phyloP scores from a whole-genome alignment of 2,797 vertebrate genomes.

The Lacerta agilis region DNA sequence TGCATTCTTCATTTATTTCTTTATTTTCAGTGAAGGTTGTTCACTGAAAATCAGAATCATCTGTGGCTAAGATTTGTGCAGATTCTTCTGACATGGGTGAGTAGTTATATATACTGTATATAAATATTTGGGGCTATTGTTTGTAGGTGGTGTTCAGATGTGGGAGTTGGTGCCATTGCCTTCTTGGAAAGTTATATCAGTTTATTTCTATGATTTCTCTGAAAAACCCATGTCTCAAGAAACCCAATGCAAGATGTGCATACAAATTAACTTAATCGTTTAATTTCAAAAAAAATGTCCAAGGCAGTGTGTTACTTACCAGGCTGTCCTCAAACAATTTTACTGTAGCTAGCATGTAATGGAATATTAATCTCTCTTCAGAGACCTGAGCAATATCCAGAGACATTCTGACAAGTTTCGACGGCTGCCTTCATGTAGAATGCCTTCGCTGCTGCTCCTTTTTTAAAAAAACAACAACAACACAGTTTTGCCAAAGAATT shows the following conservation, averaged over 20 bases:
- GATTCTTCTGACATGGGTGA: slow-evolving; percentile 28
- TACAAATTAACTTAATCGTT: slow-evolving; percentile 29
- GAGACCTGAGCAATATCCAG: slow-evolving; percentile 53
- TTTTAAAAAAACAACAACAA: background rate
- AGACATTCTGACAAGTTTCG: slow-evolving; percentile 65
- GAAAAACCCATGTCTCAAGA: background rate
- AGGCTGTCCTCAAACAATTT: slow-evolving; percentile 65
- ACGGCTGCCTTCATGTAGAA: slow-evolving; percentile 51
- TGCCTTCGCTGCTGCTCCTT: slow-evolving; percentile 40
- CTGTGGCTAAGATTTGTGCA: background rate
- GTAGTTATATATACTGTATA: slow-evolving; percentile 22
- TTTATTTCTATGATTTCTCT: slow-evolving; percentile 39
- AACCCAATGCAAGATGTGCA: slow-evolving; percentile 41
- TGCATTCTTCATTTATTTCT: slow-evolving; percentile 23
- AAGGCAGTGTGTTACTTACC: slow-evolving; percentile 22
- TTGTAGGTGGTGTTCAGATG: background rate
- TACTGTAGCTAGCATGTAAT: slow-evolving; percentile 43
- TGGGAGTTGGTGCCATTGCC: background rate
- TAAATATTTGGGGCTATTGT: background rate
- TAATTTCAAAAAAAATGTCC: slow-evolving; percentile 41
- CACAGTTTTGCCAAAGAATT: slow-evolving; percentile 62
- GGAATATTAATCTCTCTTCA: slow-evolving; percentile 64
- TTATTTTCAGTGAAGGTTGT: slow-evolving; percentile 33
- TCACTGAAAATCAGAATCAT: slow-evolving; percentile 33
- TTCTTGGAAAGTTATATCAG: background rate